Base-by-base conservation (phyloP, 2,888 invertebrate genomes). In the Hesperia comma region DNA sequence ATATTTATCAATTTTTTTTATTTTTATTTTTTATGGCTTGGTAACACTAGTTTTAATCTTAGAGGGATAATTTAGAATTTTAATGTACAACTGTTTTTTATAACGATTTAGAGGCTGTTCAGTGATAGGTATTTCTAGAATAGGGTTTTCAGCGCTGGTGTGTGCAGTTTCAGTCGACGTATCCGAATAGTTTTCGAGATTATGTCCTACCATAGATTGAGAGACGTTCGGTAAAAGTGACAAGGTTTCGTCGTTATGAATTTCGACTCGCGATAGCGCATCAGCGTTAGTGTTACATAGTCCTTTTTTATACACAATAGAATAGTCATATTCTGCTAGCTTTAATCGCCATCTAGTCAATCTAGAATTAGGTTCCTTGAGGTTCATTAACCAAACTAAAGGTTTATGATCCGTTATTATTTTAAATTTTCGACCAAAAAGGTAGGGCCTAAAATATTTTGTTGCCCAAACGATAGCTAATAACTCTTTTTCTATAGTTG, bases 331-430 rank as follows among this genome's bases (percentile, higher is more conserved):
- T 62, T 69, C 69, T 2, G 53, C 63, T 53, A 71, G 63, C 62
- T 72, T 74, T 3, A 82, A 41, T 58, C 75, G 49, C 82, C 82
- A 85, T 40, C 84, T 53, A 0, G 74, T 72, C 7, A 81, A 64
- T 57, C 78, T 69, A 0, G 75, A 72, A 51, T 76, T 79, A 0
- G 77, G 79, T 32, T 80, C 79, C 68, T 79, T 80, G 1, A 77
- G 54, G 5, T 58, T 70, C 62, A 79, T 72, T 8, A 84, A 49
- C 77, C 79, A 83, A 15, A 63, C 66, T 14, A 82, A 55, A 10
- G 80, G 79, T 67, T 73, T 72, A 68, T 84, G 83, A 69, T 85
- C 84, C 0, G 78, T 83, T 7, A 41, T 15, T 26, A 60, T 60
- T 60, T 53, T 41, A 10, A 51, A 37, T 62, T 53, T 53, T 37